A percentile compares a stretch with the other conserved stretches of the same genome.
phyloP scores from a whole-genome alignment of 1,140 invertebrate genomes.

The Magallana gigas region DNA sequence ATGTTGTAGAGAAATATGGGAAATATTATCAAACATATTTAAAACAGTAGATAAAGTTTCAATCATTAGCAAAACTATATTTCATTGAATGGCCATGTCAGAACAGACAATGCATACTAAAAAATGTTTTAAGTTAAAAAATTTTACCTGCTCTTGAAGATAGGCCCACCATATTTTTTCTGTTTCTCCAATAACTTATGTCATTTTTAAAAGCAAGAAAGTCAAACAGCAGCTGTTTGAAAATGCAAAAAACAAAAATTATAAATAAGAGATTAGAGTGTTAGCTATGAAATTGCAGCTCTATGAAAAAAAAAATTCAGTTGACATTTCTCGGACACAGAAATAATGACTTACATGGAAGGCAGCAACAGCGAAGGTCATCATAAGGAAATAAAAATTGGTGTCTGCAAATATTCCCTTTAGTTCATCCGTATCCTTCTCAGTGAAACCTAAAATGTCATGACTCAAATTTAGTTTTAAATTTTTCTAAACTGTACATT shows the following conservation, averaged over 20 bases:
- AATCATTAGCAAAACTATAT: no score
- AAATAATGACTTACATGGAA: conserved; percentile 87
- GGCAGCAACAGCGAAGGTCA: conserved; percentile 94
- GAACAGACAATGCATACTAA: no score
- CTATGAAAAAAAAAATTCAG: conserved; percentile 76
- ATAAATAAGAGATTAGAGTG: no score
- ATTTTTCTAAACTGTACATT: no score
- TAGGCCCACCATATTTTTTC: conserved; percentile 91
- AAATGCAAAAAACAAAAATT: conserved; percentile 41
- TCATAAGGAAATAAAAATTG: conserved; percentile 93
- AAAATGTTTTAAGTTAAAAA: no score
- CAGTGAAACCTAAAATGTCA: conserved; percentile 87
- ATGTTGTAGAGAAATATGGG: no score
- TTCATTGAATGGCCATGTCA: no score
- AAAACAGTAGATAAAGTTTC: no score
- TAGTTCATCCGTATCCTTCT: conserved; percentile 97
- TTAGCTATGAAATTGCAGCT: conserved; percentile 88
- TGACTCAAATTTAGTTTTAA: background rate
- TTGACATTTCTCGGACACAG: background rate
- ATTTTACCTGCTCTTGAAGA: conserved; percentile 86
- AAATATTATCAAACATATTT: no score
- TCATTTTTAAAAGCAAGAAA: conserved; percentile 99
- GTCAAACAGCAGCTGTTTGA: conserved; percentile 93
- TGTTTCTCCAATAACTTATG: conserved; percentile 94
- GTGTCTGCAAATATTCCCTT: conserved; percentile 98